Conservation (phyloP, 1,140 invertebrate genomes). For the Temnothorax curvispinosus region DNA sequence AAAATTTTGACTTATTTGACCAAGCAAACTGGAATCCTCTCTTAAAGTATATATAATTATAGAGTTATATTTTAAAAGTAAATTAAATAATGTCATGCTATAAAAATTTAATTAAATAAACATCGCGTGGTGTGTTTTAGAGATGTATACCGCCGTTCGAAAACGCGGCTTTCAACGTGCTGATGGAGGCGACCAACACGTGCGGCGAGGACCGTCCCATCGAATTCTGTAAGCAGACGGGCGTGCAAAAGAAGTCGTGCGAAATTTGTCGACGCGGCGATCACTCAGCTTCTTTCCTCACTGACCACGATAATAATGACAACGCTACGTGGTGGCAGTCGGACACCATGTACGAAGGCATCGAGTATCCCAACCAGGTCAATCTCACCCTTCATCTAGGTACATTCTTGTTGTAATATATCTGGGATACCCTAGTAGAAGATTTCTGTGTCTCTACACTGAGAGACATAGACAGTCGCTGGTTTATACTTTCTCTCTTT, state of each 20-base stretch:
- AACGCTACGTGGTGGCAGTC: constrained; percentile 99
- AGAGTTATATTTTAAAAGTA: constrained; percentile 38
- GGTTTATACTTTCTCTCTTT: constrained; percentile 57
- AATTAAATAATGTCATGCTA: neutral
- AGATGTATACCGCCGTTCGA: constrained; percentile 98
- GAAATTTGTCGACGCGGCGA: constrained; percentile 86
- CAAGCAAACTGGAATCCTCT: too few species aligned
- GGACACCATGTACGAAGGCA: constrained; percentile 97
- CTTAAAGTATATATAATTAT: neutral
- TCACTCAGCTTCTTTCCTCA: constrained; percentile 93
- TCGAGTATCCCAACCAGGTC: constrained; percentile 95
- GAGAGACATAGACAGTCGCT: constrained; percentile 53
- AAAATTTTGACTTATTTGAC: too few species aligned
- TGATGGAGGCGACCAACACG: constrained; percentile 97
- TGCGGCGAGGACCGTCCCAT: constrained; percentile 93
- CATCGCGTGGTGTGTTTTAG: constrained; percentile 85
- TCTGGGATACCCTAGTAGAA: neutral
- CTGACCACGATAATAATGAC: constrained; percentile 95
- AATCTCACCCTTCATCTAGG: constrained; percentile 96
- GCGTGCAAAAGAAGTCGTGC: constrained; percentile 87
- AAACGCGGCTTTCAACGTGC: constrained; percentile 96
- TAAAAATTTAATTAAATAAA: constrained; percentile 13
- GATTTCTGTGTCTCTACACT: neutral
- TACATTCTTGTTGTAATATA: constrained; percentile 84
- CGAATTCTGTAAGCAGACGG: constrained; percentile 96